Conservation (phyloP, 2,113 vertebrate genomes). For the Pituophis catenifer region DNA sequence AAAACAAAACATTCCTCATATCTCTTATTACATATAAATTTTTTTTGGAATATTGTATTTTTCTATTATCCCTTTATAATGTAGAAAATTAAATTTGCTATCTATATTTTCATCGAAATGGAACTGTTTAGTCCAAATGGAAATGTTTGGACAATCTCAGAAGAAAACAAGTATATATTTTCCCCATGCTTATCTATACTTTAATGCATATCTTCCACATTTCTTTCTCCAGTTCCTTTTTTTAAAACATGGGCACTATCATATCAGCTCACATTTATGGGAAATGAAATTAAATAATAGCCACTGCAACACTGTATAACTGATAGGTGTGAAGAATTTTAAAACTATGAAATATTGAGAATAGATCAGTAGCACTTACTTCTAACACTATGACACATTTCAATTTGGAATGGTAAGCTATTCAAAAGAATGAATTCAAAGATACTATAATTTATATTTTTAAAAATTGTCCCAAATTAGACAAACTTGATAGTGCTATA, state of each 20-base stretch:
- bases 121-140: neutral
- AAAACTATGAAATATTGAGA: constrained; percentile 1
- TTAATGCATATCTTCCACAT: neutral
- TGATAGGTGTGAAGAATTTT: constrained; percentile 8
- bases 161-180: neutral
- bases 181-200: neutral
- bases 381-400: neutral
- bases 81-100: accelerated
- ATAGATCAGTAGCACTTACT: neutral
- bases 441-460: neutral
- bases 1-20: neutral
- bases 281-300: constrained; percentile 1
- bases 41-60: too few relatives aligned
- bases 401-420: neutral
- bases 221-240: neutral
- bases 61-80: neutral
- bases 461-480: neutral
- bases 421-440: neutral
- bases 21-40: neutral
- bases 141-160: neutral
- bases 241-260: neutral
- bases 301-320: neutral
- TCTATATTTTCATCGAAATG: neutral
- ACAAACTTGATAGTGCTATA: neutral
- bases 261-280: accelerated